A percentile compares a stretch with the other conserved stretches of the same genome.
Conservation (phyloP, 2,113 vertebrate species). For the Benitochromis conjunctus region DNA sequence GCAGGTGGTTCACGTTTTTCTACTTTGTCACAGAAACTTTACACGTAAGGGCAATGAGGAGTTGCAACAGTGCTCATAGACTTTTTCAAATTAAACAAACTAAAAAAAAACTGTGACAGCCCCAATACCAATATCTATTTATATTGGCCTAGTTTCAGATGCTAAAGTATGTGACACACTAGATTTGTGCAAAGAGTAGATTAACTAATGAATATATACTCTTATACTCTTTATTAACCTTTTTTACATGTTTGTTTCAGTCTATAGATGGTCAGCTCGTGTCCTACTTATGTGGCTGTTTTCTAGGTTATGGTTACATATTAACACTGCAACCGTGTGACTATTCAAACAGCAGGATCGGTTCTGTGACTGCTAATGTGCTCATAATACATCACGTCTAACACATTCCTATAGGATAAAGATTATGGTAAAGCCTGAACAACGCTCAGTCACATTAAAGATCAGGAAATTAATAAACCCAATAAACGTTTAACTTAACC, state of each 20-base stretch:
- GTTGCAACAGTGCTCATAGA: background rate
- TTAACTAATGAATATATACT: background rate
- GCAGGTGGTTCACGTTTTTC: background rate
- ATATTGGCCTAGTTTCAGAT: conserved; percentile 20
- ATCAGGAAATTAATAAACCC: background rate
- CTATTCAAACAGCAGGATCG: background rate
- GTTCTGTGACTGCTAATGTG: background rate
- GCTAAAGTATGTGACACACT: background rate
- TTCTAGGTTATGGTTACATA: conserved; percentile 16
- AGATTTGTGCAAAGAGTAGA: background rate
- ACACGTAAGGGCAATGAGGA: background rate
- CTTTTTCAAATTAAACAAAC: background rate
- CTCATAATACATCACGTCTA: background rate
- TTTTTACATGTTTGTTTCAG: background rate
- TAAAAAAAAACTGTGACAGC: background rate
- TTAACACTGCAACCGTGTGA: background rate
- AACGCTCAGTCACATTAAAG: background rate
- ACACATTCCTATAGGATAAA: background rate
- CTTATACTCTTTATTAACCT: background rate
- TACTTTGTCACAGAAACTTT: background rate
- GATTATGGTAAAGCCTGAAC: background rate
- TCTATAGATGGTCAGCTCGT: background rate
- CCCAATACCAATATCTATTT: conserved; percentile 4
- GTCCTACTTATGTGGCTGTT: background rate
- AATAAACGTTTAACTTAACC: background rate